A percentile compares a stretch with the other conserved stretches of the same genome.
phyloP scores from a whole-genome alignment of 2,797 vertebrate genomes.

The Scyliorhinus canicula region DNA sequence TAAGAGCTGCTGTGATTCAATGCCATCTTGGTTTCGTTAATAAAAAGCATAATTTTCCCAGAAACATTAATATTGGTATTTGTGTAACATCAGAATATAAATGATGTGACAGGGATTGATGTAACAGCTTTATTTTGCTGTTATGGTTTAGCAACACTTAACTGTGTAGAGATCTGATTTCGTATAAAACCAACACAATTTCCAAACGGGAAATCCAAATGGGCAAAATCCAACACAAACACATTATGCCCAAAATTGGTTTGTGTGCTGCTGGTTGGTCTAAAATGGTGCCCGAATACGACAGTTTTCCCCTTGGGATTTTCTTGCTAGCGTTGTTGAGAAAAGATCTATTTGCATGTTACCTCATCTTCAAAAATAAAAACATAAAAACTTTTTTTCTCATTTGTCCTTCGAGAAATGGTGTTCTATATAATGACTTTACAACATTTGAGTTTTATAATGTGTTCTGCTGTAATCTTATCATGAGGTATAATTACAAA shows the following conservation, averaged over 20 bases:
- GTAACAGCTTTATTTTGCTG: not conserved
- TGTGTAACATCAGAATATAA: not conserved
- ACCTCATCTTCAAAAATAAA: not conserved
- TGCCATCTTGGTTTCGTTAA: not conserved
- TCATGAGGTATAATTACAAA: not conserved
- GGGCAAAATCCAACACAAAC: not conserved
- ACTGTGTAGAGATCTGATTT: not conserved
- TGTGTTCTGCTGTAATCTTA: not conserved
- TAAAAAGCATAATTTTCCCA: not conserved
- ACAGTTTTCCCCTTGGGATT: not conserved
- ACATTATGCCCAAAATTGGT: not conserved
- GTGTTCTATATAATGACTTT: not conserved
- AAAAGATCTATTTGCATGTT: not conserved
- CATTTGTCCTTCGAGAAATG: not conserved
- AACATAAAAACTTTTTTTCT: not conserved
- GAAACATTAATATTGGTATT: not conserved
- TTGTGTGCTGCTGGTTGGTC: not conserved
- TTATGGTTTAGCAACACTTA: not conserved
- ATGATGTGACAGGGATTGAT: not conserved
- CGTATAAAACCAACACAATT: not conserved
- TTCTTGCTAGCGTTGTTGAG: not conserved
- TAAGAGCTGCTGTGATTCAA: not conserved
- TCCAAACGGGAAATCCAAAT: no score
- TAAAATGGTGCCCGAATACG: not conserved
- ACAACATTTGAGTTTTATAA: not conserved